phyloP scores from a whole-genome alignment of 2,888 invertebrate genomes.

The Ditula angustiorana region DNA sequence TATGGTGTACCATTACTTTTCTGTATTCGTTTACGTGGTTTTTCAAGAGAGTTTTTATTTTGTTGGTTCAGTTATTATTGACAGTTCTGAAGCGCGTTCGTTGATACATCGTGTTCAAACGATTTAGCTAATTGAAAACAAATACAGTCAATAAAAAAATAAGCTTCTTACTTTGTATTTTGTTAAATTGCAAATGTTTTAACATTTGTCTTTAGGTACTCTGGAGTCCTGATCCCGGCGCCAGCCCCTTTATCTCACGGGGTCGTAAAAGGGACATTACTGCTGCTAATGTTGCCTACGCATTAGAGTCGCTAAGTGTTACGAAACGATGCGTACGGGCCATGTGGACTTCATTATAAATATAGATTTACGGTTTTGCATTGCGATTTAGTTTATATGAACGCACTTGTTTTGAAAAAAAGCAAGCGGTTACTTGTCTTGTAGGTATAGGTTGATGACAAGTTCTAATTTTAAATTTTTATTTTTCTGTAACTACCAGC shows the following conservation, averaged over 20 bases:
- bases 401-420: background rate
- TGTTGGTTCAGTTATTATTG: too few species aligned
- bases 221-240: background rate
- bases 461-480: too few species aligned
- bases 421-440: background rate
- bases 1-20: too few species aligned
- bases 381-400: background rate
- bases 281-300: slow-evolving; percentile 72
- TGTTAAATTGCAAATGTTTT: background rate
- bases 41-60: too few species aligned
- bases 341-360: slow-evolving; percentile 34
- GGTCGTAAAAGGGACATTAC: slow-evolving; percentile 77
- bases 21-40: too few species aligned
- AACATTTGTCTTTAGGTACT: background rate
- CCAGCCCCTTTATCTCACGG: slow-evolving; percentile 38
- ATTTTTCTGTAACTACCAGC: too few species aligned
- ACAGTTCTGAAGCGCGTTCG: too few species aligned
- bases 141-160: too few species aligned
- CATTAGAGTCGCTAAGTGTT: slow-evolving; percentile 78
- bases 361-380: slow-evolving; percentile 9
- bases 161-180: too few species aligned
- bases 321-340: slow-evolving; percentile 63
- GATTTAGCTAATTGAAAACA: too few species aligned
- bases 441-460: too few species aligned
- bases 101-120: too few species aligned